Percentiles rank a stretch among this genome's conserved stretches.
Evolutionary conservation across 2,797 vertebrate genomes (phyloP).

Genomic region (Tokudaia tokunoshimensis): DNA sequence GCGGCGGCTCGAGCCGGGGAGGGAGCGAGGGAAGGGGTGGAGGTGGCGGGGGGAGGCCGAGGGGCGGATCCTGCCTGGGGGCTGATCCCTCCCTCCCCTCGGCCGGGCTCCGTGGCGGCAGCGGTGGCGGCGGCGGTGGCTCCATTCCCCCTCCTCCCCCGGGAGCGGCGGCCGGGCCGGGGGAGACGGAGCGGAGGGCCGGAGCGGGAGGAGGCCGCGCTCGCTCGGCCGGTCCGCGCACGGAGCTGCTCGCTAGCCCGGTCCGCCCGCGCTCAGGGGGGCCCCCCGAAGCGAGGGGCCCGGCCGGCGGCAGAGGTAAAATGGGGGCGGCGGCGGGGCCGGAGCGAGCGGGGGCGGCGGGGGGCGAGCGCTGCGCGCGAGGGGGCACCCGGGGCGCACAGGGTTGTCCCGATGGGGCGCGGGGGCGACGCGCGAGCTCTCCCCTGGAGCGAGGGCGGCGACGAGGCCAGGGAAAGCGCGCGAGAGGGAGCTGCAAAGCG

Average conservation of each 20-base stretch:
- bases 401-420: conserved; percentile 37
- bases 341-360: conserved; percentile 71
- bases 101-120: conserved; percentile 85
- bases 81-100: conserved; percentile 87
- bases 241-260: conserved; percentile 58
- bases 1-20: conserved; percentile 79
- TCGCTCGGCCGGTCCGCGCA: conserved; percentile 63
- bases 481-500: conserved; percentile 59
- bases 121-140: conserved; percentile 79
- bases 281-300: conserved; percentile 68
- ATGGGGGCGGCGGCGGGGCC: conserved; percentile 63
- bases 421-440: conserved; percentile 11
- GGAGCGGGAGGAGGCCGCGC: conserved; percentile 78
- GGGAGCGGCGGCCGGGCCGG: conserved; percentile 78
- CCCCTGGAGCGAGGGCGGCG: background rate
- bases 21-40: conserved; percentile 85
- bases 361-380: conserved; percentile 74
- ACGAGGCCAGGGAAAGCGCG: conserved; percentile 23
- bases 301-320: conserved; percentile 84
- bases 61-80: conserved; percentile 87
- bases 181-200: conserved; percentile 72
- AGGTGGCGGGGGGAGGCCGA: conserved; percentile 86
- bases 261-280: conserved; percentile 52
- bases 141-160: conserved; percentile 82
- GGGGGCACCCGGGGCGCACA: background rate